phyloP scores from a whole-genome alignment of 2,797 vertebrate species.

The Gallirallus australis region DNA sequence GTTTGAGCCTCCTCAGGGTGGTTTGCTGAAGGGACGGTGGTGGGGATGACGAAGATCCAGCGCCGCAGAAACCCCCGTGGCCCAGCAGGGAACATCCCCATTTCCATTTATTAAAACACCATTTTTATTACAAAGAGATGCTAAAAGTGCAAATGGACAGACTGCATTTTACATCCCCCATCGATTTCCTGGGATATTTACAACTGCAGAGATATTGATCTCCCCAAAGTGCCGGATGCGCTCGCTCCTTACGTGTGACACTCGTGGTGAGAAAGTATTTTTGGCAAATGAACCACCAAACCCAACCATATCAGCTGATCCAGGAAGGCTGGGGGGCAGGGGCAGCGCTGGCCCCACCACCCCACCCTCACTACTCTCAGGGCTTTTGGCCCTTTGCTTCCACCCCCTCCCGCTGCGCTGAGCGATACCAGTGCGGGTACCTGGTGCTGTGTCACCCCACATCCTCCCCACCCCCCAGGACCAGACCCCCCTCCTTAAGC shows the following conservation, averaged over 20 bases:
- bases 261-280: not conserved
- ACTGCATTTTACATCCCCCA: constrained; percentile 5
- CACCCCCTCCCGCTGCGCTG: accelerated
- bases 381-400: not conserved
- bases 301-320: accelerated
- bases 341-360: accelerated
- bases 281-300: not conserved
- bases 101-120: constrained; percentile 20
- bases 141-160: constrained; percentile 8
- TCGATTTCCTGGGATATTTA: constrained; percentile 38
- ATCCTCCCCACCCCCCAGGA: no score
- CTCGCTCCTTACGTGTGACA: not conserved
- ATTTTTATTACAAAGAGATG: constrained; percentile 42
- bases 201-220: constrained; percentile 49
- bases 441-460: not conserved
- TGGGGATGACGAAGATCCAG: not conserved
- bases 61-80: accelerated
- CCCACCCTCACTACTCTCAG: not conserved
- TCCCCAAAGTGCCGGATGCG: constrained; percentile 15
- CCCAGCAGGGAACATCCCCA: not conserved
- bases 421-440: accelerated
- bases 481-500: not conserved
- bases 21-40: accelerated
- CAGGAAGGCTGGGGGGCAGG: not conserved
- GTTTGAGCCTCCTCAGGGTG: accelerated